Evolutionary conservation across 2,797 vertebrate genomes (phyloP), one percentile per base, ranked within the genome.

Genomic region (Poeciliopsis turneri): DNA sequence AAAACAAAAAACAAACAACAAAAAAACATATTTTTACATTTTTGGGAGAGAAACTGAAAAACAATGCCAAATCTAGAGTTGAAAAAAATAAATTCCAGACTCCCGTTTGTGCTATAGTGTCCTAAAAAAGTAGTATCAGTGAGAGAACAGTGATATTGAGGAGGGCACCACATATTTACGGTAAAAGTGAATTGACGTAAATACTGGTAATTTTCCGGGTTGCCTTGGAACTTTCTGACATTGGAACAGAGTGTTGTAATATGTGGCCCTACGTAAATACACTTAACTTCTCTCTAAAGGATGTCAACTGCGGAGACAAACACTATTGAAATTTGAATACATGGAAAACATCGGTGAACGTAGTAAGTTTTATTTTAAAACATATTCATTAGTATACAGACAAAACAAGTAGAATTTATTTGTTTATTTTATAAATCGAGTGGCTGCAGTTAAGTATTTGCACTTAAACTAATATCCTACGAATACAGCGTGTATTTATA

Each of bases 141-240:
- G 25, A 71, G n/a, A 8, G 6, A 9, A 71, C n/a, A 16, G 13
- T 16, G 18, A 46, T 18, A 28, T n/a, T 30, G 15, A 45, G 6
- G 41, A 28, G 43, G n/a, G 25, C 30, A 46, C 47, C 25, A 8
- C 4, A 6, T 20, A 5, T 75, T 91, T 89, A 92, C 87, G 86
- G 88, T 89, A 92, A 84, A 78, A 83, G 73, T 28, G n/a, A 30
- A 66, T 78, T 87, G 78, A 88, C 82, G 81, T 83, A 51, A 61
- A 7, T 74, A 3, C 74, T 70, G 70, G 88, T 88, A 84, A 86
- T 89, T 89, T 90, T 87, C 86, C 88, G 45, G 36, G 16, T 39
- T 33, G 45, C 33, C n/a, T 43, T 45, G 78, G 59, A 53, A 53
- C 66, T 39, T 79, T 74, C 13, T 68, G 68, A 7, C 33, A 2